phyloP scores from a whole-genome alignment of 2,113 vertebrate species.

The Pygoscelis antarcticus region DNA sequence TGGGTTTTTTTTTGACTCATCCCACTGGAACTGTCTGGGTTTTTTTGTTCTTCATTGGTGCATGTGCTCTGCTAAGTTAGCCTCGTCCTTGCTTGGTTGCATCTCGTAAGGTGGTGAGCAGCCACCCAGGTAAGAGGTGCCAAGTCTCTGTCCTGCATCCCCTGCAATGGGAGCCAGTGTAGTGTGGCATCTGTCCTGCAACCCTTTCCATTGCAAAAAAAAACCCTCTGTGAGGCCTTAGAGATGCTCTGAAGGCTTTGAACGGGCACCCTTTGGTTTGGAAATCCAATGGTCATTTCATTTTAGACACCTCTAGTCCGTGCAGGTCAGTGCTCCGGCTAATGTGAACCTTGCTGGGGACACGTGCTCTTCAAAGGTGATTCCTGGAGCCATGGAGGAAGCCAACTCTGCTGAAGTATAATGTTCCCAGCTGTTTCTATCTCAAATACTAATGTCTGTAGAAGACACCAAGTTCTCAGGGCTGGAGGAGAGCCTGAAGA shows the following conservation, averaged over 20 bases:
- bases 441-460: neutral
- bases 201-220: neutral
- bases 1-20: neutral
- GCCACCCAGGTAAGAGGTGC: neutral
- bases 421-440: neutral
- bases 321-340: neutral
- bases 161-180: neutral
- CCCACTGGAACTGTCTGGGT: neutral
- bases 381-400: neutral
- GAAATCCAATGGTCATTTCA: neutral
- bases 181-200: neutral
- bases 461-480: neutral
- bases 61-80: neutral
- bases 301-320: neutral
- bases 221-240: neutral
- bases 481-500: neutral
- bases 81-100: neutral
- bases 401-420: neutral
- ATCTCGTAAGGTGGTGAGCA: neutral
- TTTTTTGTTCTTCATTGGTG: neutral
- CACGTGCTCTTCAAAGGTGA: accelerated
- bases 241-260: neutral
- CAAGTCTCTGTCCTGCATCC: neutral
- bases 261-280: neutral
- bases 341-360: neutral